phyloP scores from a whole-genome alignment of 2,888 invertebrate genomes.

The Drosophila vallismaia region DNA sequence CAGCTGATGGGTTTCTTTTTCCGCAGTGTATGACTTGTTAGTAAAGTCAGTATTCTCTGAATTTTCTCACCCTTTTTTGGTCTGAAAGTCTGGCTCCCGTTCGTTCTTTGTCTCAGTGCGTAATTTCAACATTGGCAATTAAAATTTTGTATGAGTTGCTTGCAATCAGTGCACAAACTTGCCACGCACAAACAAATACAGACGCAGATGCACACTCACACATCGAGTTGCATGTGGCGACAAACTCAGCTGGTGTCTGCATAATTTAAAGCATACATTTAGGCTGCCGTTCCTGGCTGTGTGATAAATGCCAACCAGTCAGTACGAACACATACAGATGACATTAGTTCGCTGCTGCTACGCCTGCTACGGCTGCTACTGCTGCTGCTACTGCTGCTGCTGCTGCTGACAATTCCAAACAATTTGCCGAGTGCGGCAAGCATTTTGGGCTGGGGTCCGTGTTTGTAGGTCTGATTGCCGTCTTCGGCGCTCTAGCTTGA shows the following conservation, averaged over 20 bases:
- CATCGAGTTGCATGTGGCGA: conserved; percentile 38
- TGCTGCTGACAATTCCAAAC: conserved; percentile 64
- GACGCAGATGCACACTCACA: conserved; percentile 24
- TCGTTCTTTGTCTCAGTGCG: conserved; percentile 54
- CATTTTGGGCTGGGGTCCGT: conserved; percentile 40
- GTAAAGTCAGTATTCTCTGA: conserved; percentile 43
- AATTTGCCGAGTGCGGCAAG: conserved; percentile 55
- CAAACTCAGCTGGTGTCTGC: conserved; percentile 78
- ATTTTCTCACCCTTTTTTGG: conserved; percentile 5
- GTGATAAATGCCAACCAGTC: conserved; percentile 72
- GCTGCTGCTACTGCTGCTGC: conserved; percentile 10
- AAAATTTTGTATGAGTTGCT: conserved; percentile 81
- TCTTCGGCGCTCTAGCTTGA: conserved; percentile 60
- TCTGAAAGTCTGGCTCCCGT: conserved; percentile 18
- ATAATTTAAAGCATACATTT: conserved; percentile 80
- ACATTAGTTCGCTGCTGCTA: too few species aligned
- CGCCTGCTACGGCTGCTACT: conserved; percentile 2
- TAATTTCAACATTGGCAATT: conserved; percentile 80
- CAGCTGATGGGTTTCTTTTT: background rate
- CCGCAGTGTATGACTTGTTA: conserved; percentile 51
- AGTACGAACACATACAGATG: conserved; percentile 21
- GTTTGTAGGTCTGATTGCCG: conserved; percentile 65
- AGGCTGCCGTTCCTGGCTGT: conserved; percentile 71
- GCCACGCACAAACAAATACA: conserved; percentile 53
- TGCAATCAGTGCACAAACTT: conserved; percentile 76